Evolutionary conservation across 2,888 invertebrate species (phyloP), one percentile per base, ranked within the genome.

Genomic region (Drymonia ruficornis): DNA sequence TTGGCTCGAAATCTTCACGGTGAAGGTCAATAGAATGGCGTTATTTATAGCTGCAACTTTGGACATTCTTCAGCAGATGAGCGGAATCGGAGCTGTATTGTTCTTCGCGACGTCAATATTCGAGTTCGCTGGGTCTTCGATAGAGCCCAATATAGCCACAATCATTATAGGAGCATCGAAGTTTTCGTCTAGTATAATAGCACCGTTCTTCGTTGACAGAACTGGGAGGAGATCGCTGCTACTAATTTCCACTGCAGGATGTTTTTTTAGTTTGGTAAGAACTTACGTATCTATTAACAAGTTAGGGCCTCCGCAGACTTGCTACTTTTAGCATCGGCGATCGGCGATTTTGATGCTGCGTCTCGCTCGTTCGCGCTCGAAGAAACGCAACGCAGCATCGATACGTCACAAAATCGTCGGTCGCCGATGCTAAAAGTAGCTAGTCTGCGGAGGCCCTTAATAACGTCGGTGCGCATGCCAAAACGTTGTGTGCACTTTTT

Each of bases 91-190:
- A 1, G 76, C 68, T 8, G 69, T 84, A 0, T 31, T 68, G 0
- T 76, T 82, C n/a, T 85, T 78, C 50, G 72, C 70, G 0, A 81
- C 83, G 0, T 63, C 70, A 0, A 83, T 86, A 51, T 85, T 85
- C 49, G 70, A 80, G 0, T 18, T 78, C 23, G 83, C 84, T 13
- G 75, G 75, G 0, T 82, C 80, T 0, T 63, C 72, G 2, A 56
- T 86, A 16, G 61, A 70, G 4, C 71, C 85, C 0, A 59, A 76
- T 53, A 56, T 85, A 52, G 80, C 81, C 0, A 83, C 83, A 2
- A 83, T 85, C 2, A 69, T 83, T 7, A 76, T 84, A 19, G 83
- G 81, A 13, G 31, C 76, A 0, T 80, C 80, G 0, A 80, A 83
- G 52, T 31, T 85, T 0, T 23, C 60, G 0, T 74, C 83, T 0